Percentiles rank a stretch among this genome's conserved stretches.
Conservation (phyloP, 2,888 invertebrate species). For the Baccha elongata region DNA sequence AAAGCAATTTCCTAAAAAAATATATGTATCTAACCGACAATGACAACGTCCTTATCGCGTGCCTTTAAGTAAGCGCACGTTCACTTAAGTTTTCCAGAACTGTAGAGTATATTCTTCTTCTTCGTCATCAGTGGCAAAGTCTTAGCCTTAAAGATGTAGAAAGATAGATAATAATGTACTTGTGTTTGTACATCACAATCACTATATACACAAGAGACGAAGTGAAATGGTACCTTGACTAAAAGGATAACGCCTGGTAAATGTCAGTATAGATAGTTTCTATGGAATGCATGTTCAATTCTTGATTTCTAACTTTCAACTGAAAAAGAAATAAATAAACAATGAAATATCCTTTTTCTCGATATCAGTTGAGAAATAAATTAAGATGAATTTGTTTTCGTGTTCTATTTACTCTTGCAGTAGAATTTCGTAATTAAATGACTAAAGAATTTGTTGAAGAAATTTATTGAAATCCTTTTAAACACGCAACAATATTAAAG, state of each 20-base stretch:
- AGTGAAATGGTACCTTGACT: constrained; percentile 18
- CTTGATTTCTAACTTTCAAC: constrained; percentile 19
- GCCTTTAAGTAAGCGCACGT: constrained; percentile 70
- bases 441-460: constrained; percentile 7
- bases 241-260: constrained; percentile 50
- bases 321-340: constrained; percentile 32
- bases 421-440: constrained; percentile 37
- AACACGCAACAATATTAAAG: constrained; percentile 36
- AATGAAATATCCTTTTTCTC: constrained; percentile 48
- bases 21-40: constrained; percentile 53
- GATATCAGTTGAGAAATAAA: constrained; percentile 46
- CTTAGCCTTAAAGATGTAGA: constrained; percentile 52
- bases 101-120: not conserved
- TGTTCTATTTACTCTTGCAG: not conserved
- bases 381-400: constrained; percentile 57
- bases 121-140: not conserved
- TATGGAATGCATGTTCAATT: constrained; percentile 31
- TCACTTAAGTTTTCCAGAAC: constrained; percentile 50
- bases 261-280: constrained; percentile 15
- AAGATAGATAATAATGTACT: constrained; percentile 47
- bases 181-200: constrained; percentile 26
- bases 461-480: constrained; percentile 20
- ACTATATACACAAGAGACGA: not conserved
- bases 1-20: constrained; percentile 58
- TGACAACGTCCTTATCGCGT: constrained; percentile 70